Evolutionary conservation across 2,888 invertebrate species (phyloP), one percentile per base, ranked within the genome.

Genomic region (Nomada lathburiana): DNA sequence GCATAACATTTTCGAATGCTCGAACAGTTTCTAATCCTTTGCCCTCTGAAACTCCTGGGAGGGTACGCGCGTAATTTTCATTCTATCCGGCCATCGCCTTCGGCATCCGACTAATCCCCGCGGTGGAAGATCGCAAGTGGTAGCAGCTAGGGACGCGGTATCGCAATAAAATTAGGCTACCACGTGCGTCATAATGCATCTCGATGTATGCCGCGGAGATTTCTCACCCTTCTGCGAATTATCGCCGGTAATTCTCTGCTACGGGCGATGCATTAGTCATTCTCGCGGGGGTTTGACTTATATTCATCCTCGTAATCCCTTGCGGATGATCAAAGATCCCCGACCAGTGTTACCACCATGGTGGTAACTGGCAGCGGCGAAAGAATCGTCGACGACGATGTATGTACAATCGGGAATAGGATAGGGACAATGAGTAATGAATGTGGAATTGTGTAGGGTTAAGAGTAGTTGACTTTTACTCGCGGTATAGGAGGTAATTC

Each of bases 81-180:
- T 53, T 13, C 11, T 20, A 52, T 57, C 55, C 57, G 65, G n/a
- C 29, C 23, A 57, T 29, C 42, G 69, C 57, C 52, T 55, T 77
- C 36, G 36, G 67, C 68, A 42, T 65, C 47, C 68, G 68, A 20
- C 26, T 81, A 82, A 81, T 82, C 81, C 72, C 60, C 64, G 11
- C 69, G 23, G 70, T 72, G 73, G 73, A 76, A 83, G 76, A 82
- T 72, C 63, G 64, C 53, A 16, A n/a, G 42, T 59, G 52, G 23
- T 50, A 42, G 42, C 29, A 16, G 77, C 26, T 70, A 53, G 73
- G 26, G 63, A 50, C n/a, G n/a, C n/a, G 47, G 36, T 42, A 60
- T 73, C 47, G 83, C 85, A 79, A 87, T 87, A 87, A 87, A 87
- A 87, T 87, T 87, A 87, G 87, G 88, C 77, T 86, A 87, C 81